Evolutionary conservation across 2,797 vertebrate genomes (phyloP), one percentile per base, ranked within the genome.

Genomic region (Coregonus sp.): DNA sequence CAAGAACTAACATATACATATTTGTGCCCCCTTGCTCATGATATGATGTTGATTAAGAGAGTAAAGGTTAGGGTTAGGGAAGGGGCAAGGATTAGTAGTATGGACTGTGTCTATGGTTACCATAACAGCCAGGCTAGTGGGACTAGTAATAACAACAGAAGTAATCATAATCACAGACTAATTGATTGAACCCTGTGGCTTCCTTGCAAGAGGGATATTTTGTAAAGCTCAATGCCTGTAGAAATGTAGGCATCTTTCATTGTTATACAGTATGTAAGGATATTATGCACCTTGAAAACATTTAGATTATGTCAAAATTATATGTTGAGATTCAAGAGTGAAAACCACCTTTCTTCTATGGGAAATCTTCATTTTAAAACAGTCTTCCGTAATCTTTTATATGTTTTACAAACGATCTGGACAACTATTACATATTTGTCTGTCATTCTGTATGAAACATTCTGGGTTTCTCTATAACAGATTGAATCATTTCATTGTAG

Each of bases 41-140:
- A 93, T 93, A 94, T 94, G 94, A 95, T 92, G 91, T 94, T 95
- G 93, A 95, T 95, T 94, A 94, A 95, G 91, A 93, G 94, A 93
- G 92, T 93, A 95, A 94, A 94, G 94, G 94, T 95, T 93, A 86
- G 90, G 94, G 94, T 94, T 91, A 93, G 89, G 82, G 77, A 94
- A 90, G 91, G 94, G 94, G 85, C 93, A 90, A 78, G 93, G 94
- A 93, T 94, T 93, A 94, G 92, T 83, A 86, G 86, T 89, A 80
- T 90, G 90, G 92, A 81, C 92, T 80, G 80, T 87, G 85, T 91
- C 90, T 91, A 89, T 91, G 94, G 94, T 95, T 95, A 95, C 84
- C 92, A 94, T 92, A 95, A 95, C 94, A 95, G 91, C 86, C 90
- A 29, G 89, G 87, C 92, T 92, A 90, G 89, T 91, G 92, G 91